Percentiles rank a stretch among this genome's conserved stretches.
phyloP scores from a whole-genome alignment of 2,888 invertebrate species.

The Caenorhabditis becei region DNA sequence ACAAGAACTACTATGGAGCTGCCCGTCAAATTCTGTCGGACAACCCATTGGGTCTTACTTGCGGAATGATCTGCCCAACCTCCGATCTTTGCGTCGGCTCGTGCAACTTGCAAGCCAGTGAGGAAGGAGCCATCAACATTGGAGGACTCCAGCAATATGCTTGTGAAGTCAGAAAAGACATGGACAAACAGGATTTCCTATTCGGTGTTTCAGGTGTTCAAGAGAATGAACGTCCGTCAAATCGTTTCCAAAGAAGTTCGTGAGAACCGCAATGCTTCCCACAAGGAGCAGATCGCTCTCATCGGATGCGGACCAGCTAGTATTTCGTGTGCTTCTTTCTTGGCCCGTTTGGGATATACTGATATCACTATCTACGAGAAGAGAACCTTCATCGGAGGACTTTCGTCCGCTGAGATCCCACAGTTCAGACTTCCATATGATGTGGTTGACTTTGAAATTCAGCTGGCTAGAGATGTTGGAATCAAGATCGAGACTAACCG shows the following conservation, averaged over 20 bases:
- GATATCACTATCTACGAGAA: constrained; percentile 95
- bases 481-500: constrained; percentile 89
- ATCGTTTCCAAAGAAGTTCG: constrained; percentile 87
- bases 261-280: constrained; percentile 74
- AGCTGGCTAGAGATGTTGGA: constrained; percentile 92
- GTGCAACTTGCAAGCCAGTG: constrained; percentile 91
- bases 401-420: constrained; percentile 93
- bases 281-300: constrained; percentile 86
- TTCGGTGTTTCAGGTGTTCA: constrained; percentile 85
- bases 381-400: constrained; percentile 90
- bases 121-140: constrained; percentile 98
- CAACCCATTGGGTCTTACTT: constrained; percentile 95
- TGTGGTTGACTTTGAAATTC: constrained; percentile 94
- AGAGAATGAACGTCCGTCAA: constrained; percentile 94
- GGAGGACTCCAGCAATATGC: constrained; percentile 98
- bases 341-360: constrained; percentile 93
- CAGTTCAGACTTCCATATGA: constrained; percentile 95
- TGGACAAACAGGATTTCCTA: constrained; percentile 33
- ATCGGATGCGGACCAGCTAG: constrained; percentile 97
- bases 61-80: constrained; percentile 99
- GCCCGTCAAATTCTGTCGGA: constrained; percentile 95
- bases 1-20: constrained; percentile 98
- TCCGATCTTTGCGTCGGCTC: constrained; percentile 98
- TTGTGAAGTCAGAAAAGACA: constrained; percentile 86
- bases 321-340: constrained; percentile 95